Conservation (phyloP, 1,140 invertebrate species). For the Acromyrmex heyeri region DNA sequence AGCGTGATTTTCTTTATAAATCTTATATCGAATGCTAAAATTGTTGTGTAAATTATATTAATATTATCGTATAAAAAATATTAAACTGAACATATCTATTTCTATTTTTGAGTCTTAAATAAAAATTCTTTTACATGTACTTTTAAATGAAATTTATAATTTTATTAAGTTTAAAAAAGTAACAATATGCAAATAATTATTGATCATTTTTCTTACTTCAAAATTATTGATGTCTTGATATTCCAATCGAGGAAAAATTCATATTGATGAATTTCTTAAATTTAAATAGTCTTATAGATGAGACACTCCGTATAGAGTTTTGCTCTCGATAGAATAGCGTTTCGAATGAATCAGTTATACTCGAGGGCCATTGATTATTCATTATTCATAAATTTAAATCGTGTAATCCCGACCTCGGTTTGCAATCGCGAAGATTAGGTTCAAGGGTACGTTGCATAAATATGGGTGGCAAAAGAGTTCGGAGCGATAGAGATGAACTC, state of each 20-base stretch:
- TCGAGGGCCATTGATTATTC: constrained; percentile 48
- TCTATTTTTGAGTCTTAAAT: not conserved
- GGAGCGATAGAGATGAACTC: not conserved
- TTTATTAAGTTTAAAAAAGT: constrained; percentile 23
- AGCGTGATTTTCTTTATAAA: not conserved
- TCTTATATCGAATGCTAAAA: not conserved
- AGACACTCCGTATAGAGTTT: not conserved
- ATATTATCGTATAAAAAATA: not conserved
- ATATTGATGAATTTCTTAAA: not conserved
- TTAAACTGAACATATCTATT: not conserved
- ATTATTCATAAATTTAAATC: constrained; percentile 58
- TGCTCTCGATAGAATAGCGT: not conserved
- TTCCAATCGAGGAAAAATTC: not conserved
- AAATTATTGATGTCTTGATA: not conserved
- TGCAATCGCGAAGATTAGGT: constrained; percentile 59
- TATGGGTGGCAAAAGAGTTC: constrained; percentile 35
- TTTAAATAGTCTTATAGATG: not conserved
- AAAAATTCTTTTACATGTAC: not conserved
- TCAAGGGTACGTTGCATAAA: constrained; percentile 65
- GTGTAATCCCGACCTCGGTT: constrained; percentile 44
- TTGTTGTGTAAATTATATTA: not conserved
- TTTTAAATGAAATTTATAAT: not conserved
- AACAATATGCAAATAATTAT: not conserved
- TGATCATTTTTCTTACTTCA: not conserved
- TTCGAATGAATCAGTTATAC: constrained; percentile 16